These are phyloP conservation scores for Campoletis raptor DNA, from an alignment of 2,888 invertebrate genomes.

Conservation along the genomic window DNA sequence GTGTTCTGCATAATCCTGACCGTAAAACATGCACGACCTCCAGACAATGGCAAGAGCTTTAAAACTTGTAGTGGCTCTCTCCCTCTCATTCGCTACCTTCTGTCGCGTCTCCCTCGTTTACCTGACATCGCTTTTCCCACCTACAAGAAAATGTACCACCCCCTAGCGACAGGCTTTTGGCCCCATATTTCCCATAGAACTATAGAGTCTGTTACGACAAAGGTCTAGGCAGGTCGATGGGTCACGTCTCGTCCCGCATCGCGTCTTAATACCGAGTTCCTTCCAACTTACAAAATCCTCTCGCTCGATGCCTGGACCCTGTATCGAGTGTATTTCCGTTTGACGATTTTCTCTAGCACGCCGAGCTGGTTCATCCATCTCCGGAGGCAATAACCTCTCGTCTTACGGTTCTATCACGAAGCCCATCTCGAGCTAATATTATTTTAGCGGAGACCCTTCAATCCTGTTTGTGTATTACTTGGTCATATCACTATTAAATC, in stretches of 20 bases:
- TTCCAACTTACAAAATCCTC: constrained; percentile 43
- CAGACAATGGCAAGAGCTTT: constrained; percentile 27
- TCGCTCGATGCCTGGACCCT: constrained; percentile 39
- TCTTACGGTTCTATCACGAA: constrained; percentile 70
- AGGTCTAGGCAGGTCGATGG: constrained; percentile 49
- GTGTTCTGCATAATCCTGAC: constrained; percentile 31
- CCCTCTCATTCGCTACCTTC: not conserved
- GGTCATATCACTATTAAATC: constrained; percentile 56
- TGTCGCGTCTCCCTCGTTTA: constrained; percentile 4
- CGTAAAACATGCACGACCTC: constrained; percentile 33
- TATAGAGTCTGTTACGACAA: constrained; percentile 13
- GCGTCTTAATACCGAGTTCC: constrained; percentile 32
- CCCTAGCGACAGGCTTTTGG: constrained; percentile 25
- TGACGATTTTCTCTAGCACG: constrained; percentile 50
- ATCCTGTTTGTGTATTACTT: constrained; percentile 62
- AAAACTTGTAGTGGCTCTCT: constrained; percentile 15
- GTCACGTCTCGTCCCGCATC: constrained; percentile 44
- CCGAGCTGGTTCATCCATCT: constrained; percentile 63
- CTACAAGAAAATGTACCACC: constrained; percentile 24
- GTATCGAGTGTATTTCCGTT: constrained; percentile 32
- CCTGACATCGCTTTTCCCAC: constrained; percentile 33
- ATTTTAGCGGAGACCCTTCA: constrained; percentile 72
- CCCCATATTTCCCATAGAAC: constrained; percentile 43
- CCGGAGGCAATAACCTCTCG: constrained; percentile 65
- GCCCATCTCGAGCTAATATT: constrained; percentile 77